Base-by-base conservation (phyloP, 2,113 vertebrate species). In the Poeciliopsis turrubarensis region DNA sequence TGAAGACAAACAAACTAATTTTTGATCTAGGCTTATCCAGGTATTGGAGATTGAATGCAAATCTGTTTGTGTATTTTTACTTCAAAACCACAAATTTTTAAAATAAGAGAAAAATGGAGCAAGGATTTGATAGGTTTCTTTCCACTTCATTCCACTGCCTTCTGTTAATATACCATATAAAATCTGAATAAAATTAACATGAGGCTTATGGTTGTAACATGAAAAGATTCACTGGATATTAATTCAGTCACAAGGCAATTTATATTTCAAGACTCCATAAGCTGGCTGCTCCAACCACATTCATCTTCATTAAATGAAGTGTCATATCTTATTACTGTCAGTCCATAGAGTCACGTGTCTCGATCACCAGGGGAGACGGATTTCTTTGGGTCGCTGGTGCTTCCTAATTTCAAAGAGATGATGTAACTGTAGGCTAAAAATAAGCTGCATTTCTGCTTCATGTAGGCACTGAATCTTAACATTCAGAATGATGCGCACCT, bases 401-500 rank as follows among this genome's bases (percentile, higher is more conserved):
- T 44, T n/a, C 34, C 27, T 80, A 19, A 54, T 57, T 72, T n/a
- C 5, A 25, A 78, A 61, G 29, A 64, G n/a, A 47, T 60, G n/a
- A 79, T 71, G 44, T 44, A 66, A 72, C 9, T 19, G 27, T 62
- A 41, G 5, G 30, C 22, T 57, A 44, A 75, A 57, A 63, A 68
- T 54, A 66, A 78, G 41, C 51, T 68, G 26, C 9, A 4, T 5
- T 14, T 11, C 6, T 64, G 25, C 12, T 22, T 31, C 27, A 26
- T 51, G 54, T 51, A 37, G 63, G 47, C 22, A 68, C 14, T 14
- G 25, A 25, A 63, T 66, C 34, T 12, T 30, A 30, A 41, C 30
- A 34, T 71, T 64, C 32, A 31, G 1, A 66, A 26, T 22, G 39
- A 76, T 22, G 41, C 78, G 37, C 79, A 80, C 75, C 77, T 81